These are phyloP conservation scores for Acleris emargana DNA, from an alignment of 2,888 invertebrate genomes.

Conservation along the genomic window DNA sequence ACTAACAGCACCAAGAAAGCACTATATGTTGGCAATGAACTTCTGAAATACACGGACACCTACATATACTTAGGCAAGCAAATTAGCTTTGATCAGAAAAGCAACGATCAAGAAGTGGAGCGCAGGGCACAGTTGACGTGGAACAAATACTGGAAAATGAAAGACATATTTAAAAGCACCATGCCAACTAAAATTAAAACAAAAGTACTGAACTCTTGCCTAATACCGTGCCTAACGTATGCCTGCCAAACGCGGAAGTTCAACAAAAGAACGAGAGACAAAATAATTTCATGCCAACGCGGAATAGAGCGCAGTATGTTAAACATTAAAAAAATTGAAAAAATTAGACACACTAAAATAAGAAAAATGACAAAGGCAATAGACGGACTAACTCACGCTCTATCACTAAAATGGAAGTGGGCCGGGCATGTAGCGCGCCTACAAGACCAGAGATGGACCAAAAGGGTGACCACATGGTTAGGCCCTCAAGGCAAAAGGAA, in stretches of 20 bases:
- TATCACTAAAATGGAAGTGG: too few relatives aligned
- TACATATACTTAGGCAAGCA: background rate
- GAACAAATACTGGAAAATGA: too few relatives aligned
- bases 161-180: too few relatives aligned
- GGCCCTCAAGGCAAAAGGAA: background rate
- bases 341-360: background rate
- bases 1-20: conserved; percentile 1
- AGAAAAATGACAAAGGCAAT: background rate
- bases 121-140: background rate
- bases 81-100: conserved; percentile 4
- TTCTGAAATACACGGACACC: too few relatives aligned
- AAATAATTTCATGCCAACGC: conserved; percentile 6
- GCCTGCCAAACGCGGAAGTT: conserved; percentile 24
- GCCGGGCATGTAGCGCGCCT: too few relatives aligned
- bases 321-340: conserved; percentile 6
- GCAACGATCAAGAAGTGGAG: conserved; percentile 7
- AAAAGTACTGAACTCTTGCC: background rate
- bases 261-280: background rate
- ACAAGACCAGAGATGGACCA: background rate
- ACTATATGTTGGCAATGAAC: conserved; percentile 18
- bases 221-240: conserved; percentile 7
- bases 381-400: conserved; percentile 1
- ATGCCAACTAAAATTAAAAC: background rate
- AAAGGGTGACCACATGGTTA: conserved; percentile 1
- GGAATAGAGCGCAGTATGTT: conserved; percentile 6